These are phyloP conservation scores for Nomada ferruginata DNA, from an alignment of 2,888 invertebrate genomes.

Conservation along the genomic window DNA sequence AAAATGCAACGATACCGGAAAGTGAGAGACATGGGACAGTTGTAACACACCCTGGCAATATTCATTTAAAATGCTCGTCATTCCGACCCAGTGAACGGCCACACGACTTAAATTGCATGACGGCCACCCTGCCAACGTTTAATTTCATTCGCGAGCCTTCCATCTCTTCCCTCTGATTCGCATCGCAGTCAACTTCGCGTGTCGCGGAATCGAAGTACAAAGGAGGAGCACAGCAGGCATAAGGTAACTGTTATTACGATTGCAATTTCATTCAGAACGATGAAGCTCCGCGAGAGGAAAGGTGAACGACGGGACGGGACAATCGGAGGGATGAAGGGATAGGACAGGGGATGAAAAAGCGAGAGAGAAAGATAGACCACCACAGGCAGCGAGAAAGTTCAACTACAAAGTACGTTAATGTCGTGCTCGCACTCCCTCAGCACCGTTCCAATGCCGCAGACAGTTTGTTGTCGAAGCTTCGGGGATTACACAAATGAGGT, in stretches of 20 bases:
- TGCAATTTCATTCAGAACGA: constrained; percentile 74
- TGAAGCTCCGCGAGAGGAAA: constrained; percentile 42
- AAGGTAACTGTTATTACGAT: constrained; percentile 81
- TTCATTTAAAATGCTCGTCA: constrained; percentile 66
- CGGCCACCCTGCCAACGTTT: constrained; percentile 67
- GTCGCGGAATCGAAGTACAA: constrained; percentile 74
- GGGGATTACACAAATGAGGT: constrained; percentile 80
- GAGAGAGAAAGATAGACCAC: constrained; percentile 33
- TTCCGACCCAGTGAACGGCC: constrained; percentile 64
- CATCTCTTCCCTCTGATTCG: constrained; percentile 21
- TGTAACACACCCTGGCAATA: constrained; percentile 62
- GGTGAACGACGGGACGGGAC: constrained; percentile 11
- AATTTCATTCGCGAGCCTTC: constrained; percentile 68
- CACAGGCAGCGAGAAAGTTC: constrained; percentile 55
- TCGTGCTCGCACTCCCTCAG: constrained; percentile 70
- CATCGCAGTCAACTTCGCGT: constrained; percentile 61
- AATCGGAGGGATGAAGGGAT: constrained; percentile 1
- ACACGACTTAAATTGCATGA: constrained; percentile 70
- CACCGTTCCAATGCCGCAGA: constrained; percentile 65
- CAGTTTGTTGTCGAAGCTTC: constrained; percentile 80
- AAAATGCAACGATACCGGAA: constrained; percentile 60
- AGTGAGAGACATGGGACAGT: constrained; percentile 21
- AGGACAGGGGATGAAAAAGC: constrained; percentile 15
- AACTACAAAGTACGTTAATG: constrained; percentile 77
- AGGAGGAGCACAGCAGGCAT: constrained; percentile 74